Base-by-base conservation (phyloP, 2,888 invertebrate genomes). In the Mythimna ferrago region DNA sequence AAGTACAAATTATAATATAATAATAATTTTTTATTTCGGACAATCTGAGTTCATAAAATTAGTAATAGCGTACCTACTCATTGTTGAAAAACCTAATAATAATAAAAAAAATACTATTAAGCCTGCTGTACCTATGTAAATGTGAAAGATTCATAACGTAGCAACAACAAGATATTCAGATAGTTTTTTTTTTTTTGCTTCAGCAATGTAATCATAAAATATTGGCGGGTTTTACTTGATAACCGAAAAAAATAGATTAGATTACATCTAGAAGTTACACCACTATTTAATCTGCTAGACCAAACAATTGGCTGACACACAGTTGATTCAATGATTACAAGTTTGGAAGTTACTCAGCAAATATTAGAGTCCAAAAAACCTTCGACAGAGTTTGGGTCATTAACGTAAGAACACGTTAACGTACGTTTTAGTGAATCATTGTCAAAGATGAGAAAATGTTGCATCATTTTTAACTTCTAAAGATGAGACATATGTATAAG, bases 291-390 rank as follows among this genome's bases (percentile, higher is more conserved):
- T n/a, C 54, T 9, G 21, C 10, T 19, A 38, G n/a, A 4, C 7
- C n/a, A 32, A 64, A 41, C n/a, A 64, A 64, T 57, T 32, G 21
- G 14, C 48, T 9, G 65, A 38, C 66, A n/a, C 71, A 73, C 26
- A 48, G 38, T n/a, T 60, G 16, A 9, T n/a, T 16, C 41, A 51
- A 58, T 19, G 57, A 58, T 73, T 51, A 75, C 32, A 35, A 73
- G 35, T 44, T 35, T n/a, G 21, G 14, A 32, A 53, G 41, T 73
- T 41, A 76, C 14, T 73, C 76, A 44, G 51, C 66, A 65, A 56
- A 73, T 10, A 64, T 16, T 2, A 5, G 48, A 38, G 51, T 73
- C 14, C 16, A 60, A 41, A 51, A 58, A 54, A 44, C n/a, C n/a
- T 21, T 66, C n/a, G 35, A 4, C 3, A 38, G n/a, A 56, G 19